phyloP scores from a whole-genome alignment of 1,140 invertebrate genomes.

The Pissodes strobi region DNA sequence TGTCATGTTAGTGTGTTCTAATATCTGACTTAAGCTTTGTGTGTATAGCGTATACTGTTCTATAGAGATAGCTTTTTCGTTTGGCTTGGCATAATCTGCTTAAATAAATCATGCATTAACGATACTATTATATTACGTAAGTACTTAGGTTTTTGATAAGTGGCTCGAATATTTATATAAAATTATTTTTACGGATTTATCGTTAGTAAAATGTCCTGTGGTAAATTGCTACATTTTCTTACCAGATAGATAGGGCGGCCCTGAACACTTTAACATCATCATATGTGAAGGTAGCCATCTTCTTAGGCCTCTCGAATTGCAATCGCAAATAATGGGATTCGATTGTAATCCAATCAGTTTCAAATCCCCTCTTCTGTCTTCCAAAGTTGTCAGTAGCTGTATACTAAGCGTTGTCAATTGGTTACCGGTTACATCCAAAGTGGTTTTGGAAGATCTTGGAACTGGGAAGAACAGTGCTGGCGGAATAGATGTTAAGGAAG shows the following conservation, averaged over 20 bases:
- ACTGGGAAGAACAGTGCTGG: conserved; percentile 83
- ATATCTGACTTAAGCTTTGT: too few relatives aligned
- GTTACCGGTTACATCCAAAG: conserved; percentile 77
- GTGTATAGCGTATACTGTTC: too few relatives aligned
- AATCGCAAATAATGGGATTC: conserved; percentile 86
- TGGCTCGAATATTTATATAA: too few relatives aligned
- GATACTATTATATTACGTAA: too few relatives aligned
- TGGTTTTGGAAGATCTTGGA: conserved; percentile 82
- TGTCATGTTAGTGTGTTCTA: not conserved
- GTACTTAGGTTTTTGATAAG: too few relatives aligned
- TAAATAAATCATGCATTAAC: too few relatives aligned
- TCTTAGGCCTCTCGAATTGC: conserved; percentile 76
- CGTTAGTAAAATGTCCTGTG: too few relatives aligned
- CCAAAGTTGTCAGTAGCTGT: conserved; percentile 76
- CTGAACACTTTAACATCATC: conserved; percentile 66
- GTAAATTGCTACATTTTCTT: too few relatives aligned
- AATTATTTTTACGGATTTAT: too few relatives aligned
- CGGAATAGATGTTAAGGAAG: conserved; percentile 75
- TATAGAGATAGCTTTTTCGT: too few relatives aligned
- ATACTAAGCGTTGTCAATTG: conserved; percentile 74
- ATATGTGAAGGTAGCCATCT: conserved; percentile 73
- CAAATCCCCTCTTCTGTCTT: conserved; percentile 76
- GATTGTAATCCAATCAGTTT: conserved; percentile 71
- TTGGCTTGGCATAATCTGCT: too few relatives aligned
- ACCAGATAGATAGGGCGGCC: conserved; percentile 70